Percentiles rank a stretch among this genome's conserved stretches.
Evolutionary conservation across 1,140 invertebrate genomes (phyloP).

Genomic region (Hylaeus volcanicus): DNA sequence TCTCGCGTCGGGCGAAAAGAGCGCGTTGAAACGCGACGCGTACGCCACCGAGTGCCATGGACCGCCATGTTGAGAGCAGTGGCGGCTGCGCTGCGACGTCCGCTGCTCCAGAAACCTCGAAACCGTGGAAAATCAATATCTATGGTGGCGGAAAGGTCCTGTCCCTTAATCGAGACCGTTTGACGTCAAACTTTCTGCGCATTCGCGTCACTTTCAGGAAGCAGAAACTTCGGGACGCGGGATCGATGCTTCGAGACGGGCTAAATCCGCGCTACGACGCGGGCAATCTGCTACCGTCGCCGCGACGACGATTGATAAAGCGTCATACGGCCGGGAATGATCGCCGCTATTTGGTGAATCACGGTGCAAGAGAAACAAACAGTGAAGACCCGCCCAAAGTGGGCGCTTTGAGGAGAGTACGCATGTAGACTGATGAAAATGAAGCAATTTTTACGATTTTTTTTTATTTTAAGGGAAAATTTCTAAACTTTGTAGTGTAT

Average conservation of each 20-base stretch:
- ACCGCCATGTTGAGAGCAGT: conserved; percentile 42
- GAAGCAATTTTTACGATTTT: too few species aligned
- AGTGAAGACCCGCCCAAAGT: too few species aligned
- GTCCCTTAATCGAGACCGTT: conserved; percentile 26
- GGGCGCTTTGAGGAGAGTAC: too few species aligned
- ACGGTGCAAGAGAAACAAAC: too few species aligned
- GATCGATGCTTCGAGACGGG: conserved; percentile 18
- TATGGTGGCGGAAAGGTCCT: conserved; percentile 27
- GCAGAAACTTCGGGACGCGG: conserved; percentile 12
- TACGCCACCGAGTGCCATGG: not conserved
- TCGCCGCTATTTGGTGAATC: too few species aligned
- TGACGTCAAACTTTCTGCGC: conserved; percentile 54
- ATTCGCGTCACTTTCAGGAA: conserved; percentile 35
- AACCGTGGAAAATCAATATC: conserved; percentile 62
- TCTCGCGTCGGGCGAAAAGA: not conserved
- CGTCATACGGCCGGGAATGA: not conserved
- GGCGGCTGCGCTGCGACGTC: conserved; percentile 61
- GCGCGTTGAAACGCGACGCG: conserved; percentile 3
- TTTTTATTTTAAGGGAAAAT: too few species aligned
- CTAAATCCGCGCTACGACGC: not conserved
- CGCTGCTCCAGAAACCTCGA: conserved; percentile 71
- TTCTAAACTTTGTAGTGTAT: too few species aligned
- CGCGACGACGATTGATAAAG: not conserved
- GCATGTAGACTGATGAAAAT: too few species aligned
- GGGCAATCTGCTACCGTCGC: not conserved